Conservation (phyloP, 2,888 invertebrate species). For the Amorpha juglandis region DNA sequence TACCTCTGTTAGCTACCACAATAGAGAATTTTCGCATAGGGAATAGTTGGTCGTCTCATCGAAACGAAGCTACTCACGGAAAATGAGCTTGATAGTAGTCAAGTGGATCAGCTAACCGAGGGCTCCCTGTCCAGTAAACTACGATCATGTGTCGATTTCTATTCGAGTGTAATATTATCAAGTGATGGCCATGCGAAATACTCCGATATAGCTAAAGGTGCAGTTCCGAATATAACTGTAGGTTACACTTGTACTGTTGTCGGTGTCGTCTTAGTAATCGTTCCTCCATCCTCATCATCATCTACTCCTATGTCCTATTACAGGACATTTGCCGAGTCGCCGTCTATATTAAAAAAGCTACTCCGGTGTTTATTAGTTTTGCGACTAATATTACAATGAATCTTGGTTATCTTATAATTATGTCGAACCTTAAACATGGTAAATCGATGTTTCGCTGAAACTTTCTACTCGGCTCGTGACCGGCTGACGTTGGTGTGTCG, state of each 20-base stretch:
- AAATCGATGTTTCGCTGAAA: conserved; percentile 1
- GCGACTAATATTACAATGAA: not conserved
- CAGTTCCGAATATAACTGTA: not conserved
- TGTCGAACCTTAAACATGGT: not conserved
- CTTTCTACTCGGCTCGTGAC: conserved; percentile 12
- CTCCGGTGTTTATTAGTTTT: not conserved
- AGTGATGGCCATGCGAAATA: not conserved
- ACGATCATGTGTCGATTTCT: not conserved
- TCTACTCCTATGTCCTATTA: not conserved
- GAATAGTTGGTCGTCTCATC: too few species aligned
- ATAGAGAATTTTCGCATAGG: too few species aligned
- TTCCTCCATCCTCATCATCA: not conserved
- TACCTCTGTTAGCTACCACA: too few species aligned
- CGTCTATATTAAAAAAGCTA: not conserved
- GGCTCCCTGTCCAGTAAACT: not conserved
- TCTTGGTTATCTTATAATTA: not conserved
- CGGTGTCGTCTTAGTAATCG: too few species aligned
- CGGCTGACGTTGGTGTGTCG: not conserved
- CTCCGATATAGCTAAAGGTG: not conserved
- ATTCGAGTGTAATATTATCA: not conserved
- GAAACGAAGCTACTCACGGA: too few species aligned
- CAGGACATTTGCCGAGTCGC: too few species aligned
- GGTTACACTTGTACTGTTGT: too few species aligned
- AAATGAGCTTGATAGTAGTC: too few species aligned
- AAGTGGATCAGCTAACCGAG: too few species aligned